phyloP scores from a whole-genome alignment of 1,140 invertebrate species.

The Leptonema lineaticorne region DNA sequence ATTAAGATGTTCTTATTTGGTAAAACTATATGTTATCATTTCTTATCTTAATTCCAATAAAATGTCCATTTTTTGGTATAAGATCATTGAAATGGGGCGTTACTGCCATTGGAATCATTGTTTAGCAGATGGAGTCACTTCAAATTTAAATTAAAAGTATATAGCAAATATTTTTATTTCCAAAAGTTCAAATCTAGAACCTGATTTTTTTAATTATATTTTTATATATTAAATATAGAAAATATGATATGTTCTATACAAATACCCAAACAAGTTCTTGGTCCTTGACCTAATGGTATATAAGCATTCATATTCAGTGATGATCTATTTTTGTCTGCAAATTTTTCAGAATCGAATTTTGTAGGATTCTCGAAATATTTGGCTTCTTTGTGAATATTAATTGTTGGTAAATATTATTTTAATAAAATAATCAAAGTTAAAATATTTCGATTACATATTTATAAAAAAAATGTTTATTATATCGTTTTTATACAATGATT shows the following conservation, averaged over 20 bases:
- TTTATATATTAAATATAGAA: too few relatives aligned
- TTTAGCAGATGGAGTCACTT: constrained; percentile 1
- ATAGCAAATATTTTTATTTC: constrained; percentile 9
- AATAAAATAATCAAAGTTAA: too few relatives aligned
- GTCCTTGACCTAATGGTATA: constrained; percentile 46
- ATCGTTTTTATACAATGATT: too few relatives aligned
- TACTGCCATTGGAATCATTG: neutral
- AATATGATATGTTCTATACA: too few relatives aligned
- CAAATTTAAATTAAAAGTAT: constrained; percentile 1
- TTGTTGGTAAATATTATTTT: too few relatives aligned
- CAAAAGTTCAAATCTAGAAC: constrained; percentile 9
- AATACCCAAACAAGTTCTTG: constrained; percentile 45
- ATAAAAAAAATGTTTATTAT: too few relatives aligned
- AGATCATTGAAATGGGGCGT: neutral
- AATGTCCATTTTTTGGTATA: neutral
- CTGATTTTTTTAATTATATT: too few relatives aligned
- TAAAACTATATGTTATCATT: too few relatives aligned
- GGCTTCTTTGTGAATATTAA: constrained; percentile 47
- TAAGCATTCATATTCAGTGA: constrained; percentile 45
- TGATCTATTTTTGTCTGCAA: constrained; percentile 41
- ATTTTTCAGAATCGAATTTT: constrained; percentile 47
- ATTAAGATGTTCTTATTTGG: too few relatives aligned
- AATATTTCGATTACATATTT: too few relatives aligned
- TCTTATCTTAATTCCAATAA: constrained; percentile 11
- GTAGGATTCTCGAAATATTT: constrained; percentile 47